Conservation (phyloP, 2,797 vertebrate genomes). For the Neosilurus mollespiculum region DNA sequence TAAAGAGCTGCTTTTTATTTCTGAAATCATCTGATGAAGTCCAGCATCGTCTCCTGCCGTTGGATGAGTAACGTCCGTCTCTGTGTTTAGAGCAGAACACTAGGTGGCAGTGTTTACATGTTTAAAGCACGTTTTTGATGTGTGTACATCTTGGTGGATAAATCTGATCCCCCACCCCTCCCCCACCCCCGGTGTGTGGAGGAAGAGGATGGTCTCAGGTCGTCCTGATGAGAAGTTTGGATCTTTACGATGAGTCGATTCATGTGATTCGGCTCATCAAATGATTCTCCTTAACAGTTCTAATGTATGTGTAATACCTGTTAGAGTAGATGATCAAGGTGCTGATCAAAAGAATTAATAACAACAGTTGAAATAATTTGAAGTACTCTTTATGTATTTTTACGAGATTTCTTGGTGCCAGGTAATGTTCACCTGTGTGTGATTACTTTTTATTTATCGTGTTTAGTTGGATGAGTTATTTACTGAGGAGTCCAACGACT, state of each 20-base stretch:
- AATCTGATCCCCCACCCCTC: neutral
- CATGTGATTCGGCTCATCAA: too few relatives aligned
- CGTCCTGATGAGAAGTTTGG: too few relatives aligned
- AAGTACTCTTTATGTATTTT: neutral
- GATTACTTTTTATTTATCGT: neutral
- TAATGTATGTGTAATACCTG: too few relatives aligned
- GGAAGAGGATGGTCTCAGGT: too few relatives aligned
- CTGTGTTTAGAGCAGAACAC: neutral
- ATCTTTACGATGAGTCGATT: too few relatives aligned
- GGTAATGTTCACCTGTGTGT: neutral
- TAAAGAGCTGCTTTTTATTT: neutral
- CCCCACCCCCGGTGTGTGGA: neutral
- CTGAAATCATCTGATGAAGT: neutral
- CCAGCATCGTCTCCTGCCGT: neutral
- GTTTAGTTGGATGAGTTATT: constrained; percentile 41
- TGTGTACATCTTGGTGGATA: neutral
- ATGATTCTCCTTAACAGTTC: too few relatives aligned
- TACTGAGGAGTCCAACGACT: constrained; percentile 37
- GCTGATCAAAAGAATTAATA: too few relatives aligned
- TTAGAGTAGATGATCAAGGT: too few relatives aligned
- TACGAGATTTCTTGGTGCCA: neutral
- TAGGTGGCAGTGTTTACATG: neutral
- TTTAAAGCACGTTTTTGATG: neutral
- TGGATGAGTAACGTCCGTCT: neutral
- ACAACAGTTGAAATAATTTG: too few relatives aligned